These are phyloP conservation scores for Clamator glandarius DNA, from an alignment of 2,797 vertebrate species.

Conservation along the genomic window DNA sequence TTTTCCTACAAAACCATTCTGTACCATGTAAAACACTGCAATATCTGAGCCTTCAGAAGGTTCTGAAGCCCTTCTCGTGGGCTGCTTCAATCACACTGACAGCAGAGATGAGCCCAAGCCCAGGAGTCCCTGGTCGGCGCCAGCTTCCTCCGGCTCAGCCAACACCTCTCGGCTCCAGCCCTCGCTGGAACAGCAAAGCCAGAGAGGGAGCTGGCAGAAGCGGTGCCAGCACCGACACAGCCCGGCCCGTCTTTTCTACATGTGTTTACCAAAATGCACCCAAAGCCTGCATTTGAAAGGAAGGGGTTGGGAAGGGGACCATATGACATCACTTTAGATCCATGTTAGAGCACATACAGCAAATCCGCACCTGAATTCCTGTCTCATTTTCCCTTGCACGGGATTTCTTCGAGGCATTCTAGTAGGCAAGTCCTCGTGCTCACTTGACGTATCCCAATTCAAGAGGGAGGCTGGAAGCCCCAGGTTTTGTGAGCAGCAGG, in stretches of 20 bases:
- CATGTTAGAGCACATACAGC: background rate
- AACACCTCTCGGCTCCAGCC: background rate
- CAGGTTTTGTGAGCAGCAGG: background rate
- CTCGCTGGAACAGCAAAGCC: too few species aligned
- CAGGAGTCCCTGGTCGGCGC: background rate
- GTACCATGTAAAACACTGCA: background rate
- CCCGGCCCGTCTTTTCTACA: rapidly evolving
- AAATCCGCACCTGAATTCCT: background rate
- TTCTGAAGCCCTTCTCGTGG: rapidly evolving
- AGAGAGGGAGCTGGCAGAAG: background rate
- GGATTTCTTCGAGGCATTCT: background rate
- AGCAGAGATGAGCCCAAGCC: background rate
- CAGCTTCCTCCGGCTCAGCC: background rate
- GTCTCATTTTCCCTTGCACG: background rate
- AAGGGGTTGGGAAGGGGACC: background rate
- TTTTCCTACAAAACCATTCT: background rate
- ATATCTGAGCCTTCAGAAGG: background rate
- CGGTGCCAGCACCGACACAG: background rate
- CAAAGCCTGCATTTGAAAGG: background rate
- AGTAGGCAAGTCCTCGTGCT: background rate
- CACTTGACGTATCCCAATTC: background rate
- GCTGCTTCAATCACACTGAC: background rate
- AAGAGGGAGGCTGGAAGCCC: background rate
- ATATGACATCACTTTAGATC: background rate
- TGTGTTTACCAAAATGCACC: background rate